Base-by-base conservation (phyloP, 2,888 invertebrate species). In the Blastobasis lacticolella region DNA sequence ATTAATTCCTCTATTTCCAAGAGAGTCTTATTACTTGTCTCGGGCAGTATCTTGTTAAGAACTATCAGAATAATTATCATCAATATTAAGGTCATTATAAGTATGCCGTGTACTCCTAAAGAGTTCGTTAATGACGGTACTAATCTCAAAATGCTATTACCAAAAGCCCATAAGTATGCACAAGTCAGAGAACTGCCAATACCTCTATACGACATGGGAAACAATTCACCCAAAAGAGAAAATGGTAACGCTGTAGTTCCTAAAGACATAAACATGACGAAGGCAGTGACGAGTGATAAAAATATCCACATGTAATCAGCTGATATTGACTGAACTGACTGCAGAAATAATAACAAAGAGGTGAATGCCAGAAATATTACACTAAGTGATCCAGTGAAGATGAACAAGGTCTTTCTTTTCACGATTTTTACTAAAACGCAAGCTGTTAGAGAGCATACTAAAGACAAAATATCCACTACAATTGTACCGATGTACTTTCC, bases 151-250 rank as follows among this genome's bases (percentile, higher is more conserved):
- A 65, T 42, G 10, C 53, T 62, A 36, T 64, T 65, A 8, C 63
- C 57, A 54, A 63, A 63, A 1, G 61, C 61, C 65, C 65, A 65
- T 9, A 65, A 56, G 10, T 65, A 65, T 1, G 63, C 61, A 49
- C 64, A 65, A 0, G 61, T 62, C n/a, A 65, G 46, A n/a, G 64
- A 65, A 55, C 62, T 63, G 0, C 65, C 65, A 6, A 65, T 51
- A 4, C 63, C 61, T 54, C 58, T 64, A n/a, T 62, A 63, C 1
- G 64, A 58, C 57, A 63, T 60, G 1, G 66, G 62, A 53, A 66
- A 66, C 53, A 64, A 61, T 47, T 66, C 64, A 0, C 64, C 63
- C 23, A 65, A 49, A 9, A 65, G 48, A 0, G 64, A 61, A 51
- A 63, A 61, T 1, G 64, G 65, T 10, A 65, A 55, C 10, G 64